These are phyloP conservation scores for Aphelocoma californica DNA, from an alignment of 2,797 vertebrate species.

Conservation along the genomic window DNA sequence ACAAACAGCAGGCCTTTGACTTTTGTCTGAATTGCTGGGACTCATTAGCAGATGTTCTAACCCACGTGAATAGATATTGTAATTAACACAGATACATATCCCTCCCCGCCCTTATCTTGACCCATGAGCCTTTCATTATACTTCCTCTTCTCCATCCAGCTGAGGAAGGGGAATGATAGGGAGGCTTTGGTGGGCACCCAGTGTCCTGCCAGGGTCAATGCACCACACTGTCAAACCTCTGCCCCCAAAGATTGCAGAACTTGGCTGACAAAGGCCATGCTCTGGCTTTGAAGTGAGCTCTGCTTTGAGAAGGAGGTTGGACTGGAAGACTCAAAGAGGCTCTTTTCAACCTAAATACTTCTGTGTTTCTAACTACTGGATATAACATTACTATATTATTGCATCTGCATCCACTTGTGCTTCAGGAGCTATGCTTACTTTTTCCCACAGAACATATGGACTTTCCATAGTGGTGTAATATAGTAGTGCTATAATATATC, in stretches of 20 bases:
- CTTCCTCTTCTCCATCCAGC: not conserved
- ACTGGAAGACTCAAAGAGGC: not conserved
- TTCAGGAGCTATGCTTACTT: not conserved
- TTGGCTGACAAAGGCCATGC: not conserved
- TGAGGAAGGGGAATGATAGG: not conserved
- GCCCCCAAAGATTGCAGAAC: not conserved
- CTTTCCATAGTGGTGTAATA: not conserved
- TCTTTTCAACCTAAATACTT: not conserved
- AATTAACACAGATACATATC: not conserved
- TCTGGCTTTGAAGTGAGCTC: not conserved
- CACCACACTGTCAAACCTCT: not conserved
- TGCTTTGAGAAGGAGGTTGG: not conserved
- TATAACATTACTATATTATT: not conserved
- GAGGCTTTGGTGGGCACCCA: not conserved
- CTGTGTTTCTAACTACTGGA: not conserved
- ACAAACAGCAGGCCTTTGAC: not conserved
- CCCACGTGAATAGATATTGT: not conserved
- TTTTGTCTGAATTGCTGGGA: not conserved
- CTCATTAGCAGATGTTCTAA: not conserved
- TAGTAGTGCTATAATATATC: not conserved
- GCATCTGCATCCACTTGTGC: not conserved
- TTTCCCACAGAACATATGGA: not conserved
- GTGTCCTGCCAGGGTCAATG: not conserved
- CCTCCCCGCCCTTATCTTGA: not conserved
- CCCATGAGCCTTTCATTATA: rapidly evolving